Evolutionary conservation across 1,140 invertebrate genomes (phyloP).

Genomic region (Aphelinus certus): DNA sequence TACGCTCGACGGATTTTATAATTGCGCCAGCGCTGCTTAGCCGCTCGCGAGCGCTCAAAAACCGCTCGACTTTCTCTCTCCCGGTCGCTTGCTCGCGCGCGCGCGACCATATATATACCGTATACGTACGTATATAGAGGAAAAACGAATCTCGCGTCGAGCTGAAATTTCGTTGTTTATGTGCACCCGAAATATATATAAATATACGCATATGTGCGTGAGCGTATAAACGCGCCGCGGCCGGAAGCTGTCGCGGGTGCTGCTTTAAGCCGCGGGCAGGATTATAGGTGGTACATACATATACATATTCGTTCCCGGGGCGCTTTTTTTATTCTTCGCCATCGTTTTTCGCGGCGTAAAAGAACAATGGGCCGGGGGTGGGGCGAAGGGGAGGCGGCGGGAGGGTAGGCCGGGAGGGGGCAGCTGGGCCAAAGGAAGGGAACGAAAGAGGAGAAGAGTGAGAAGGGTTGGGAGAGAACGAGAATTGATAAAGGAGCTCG

Average conservation of each 20-base stretch:
- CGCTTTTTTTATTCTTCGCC: background rate
- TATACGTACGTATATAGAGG: too few relatives aligned
- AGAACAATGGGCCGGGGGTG: background rate
- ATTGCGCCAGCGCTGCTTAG: constrained; percentile 30
- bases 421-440: constrained; percentile 18
- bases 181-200: too few relatives aligned
- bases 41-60: constrained; percentile 26
- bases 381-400: background rate
- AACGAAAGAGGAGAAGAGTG: background rate
- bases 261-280: too few relatives aligned
- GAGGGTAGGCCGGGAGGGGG: background rate
- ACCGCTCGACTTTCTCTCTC: constrained; percentile 27
- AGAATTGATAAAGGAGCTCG: constrained; percentile 34
- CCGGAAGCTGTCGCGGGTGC: too few relatives aligned
- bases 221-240: too few relatives aligned
- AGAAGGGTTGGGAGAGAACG: constrained; percentile 1
- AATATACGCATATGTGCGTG: too few relatives aligned
- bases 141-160: too few relatives aligned
- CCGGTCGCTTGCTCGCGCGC: constrained; percentile 13
- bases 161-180: too few relatives aligned
- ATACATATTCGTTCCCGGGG: too few relatives aligned
- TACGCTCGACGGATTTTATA: constrained; percentile 14
- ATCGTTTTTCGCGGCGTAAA: background rate
- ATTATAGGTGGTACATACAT: too few relatives aligned
- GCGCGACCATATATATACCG: constrained; percentile 1